Evolutionary conservation across 2,113 vertebrate genomes (phyloP).

Genomic region (Rhea americana): DNA sequence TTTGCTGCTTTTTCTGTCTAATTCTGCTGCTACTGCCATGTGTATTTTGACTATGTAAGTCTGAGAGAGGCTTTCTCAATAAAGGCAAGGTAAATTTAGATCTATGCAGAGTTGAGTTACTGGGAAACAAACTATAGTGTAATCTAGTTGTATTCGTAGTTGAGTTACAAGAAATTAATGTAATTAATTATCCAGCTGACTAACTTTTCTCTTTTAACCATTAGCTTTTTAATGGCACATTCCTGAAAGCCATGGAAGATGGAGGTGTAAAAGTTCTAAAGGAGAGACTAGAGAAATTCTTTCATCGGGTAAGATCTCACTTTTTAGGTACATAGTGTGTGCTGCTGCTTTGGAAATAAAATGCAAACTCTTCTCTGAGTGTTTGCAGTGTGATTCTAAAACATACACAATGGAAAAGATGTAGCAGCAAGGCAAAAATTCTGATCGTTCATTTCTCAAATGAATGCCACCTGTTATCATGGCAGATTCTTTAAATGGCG

Average conservation of each 20-base stretch:
- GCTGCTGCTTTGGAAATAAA: neutral
- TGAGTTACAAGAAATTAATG: neutral
- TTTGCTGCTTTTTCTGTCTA: neutral
- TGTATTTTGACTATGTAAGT: neutral
- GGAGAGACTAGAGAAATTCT: conserved; percentile 97
- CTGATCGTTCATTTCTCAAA: neutral
- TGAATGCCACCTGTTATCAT: neutral
- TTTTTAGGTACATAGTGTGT: neutral
- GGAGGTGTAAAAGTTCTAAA: conserved; percentile 90
- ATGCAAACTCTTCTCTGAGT: neutral
- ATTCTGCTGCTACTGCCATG: neutral
- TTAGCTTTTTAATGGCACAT: conserved; percentile 96
- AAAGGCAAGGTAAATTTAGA: neutral
- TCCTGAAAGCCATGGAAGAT: conserved; percentile 88
- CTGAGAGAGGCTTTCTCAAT: neutral
- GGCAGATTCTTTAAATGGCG: neutral
- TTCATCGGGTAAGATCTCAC: conserved; percentile 88
- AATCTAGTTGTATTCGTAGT: neutral
- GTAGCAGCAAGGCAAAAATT: neutral
- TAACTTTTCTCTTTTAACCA: neutral
- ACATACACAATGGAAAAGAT: neutral
- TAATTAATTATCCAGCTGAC: neutral
- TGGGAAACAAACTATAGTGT: neutral
- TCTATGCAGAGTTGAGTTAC: neutral
- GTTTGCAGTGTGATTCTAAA: neutral